Evolutionary conservation across 92 coral and sea anemone species (phyloP).

Genomic region (Zoanthus gigantus): DNA sequence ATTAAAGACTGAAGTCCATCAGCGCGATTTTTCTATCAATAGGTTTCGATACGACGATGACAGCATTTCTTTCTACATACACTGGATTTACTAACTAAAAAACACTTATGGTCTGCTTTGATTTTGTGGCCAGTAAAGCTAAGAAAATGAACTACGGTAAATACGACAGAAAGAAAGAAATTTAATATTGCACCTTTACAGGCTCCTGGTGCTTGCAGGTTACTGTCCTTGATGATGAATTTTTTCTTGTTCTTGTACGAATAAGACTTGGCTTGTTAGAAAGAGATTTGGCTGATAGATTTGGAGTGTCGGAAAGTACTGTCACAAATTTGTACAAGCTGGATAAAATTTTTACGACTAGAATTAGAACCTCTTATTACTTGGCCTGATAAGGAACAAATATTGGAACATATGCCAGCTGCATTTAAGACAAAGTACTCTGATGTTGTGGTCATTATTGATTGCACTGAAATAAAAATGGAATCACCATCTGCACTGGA

Average conservation of each 20-base stretch:
- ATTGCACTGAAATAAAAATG: constrained; percentile 74
- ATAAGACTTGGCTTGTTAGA: constrained; percentile 64
- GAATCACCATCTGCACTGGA: constrained; percentile 73
- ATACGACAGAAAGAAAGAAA: constrained; percentile 6
- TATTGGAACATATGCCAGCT: constrained; percentile 68
- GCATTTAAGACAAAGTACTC: constrained; percentile 64
- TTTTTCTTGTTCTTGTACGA: constrained; percentile 57
- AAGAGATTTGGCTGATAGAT: constrained; percentile 70
- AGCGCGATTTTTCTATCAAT: constrained; percentile 57
- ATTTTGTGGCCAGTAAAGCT: constrained; percentile 67
- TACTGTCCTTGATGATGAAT: constrained; percentile 67
- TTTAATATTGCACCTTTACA: constrained; percentile 49
- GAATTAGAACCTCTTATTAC: constrained; percentile 66
- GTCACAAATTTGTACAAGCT: constrained; percentile 59
- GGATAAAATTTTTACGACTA: constrained; percentile 58
- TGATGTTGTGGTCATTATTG: constrained; percentile 67
- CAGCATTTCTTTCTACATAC: constrained; percentile 64
- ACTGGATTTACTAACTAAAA: constrained; percentile 69
- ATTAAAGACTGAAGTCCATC: constrained; percentile 56
- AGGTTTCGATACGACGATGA: constrained; percentile 67
- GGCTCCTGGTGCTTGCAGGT: constrained; percentile 61
- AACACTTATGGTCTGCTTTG: constrained; percentile 70
- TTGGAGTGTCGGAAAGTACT: constrained; percentile 61
- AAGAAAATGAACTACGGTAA: constrained; percentile 63
- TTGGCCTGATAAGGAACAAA: constrained; percentile 74